Conservation (phyloP, 1,140 invertebrate species). For the Triops cancriformis region DNA sequence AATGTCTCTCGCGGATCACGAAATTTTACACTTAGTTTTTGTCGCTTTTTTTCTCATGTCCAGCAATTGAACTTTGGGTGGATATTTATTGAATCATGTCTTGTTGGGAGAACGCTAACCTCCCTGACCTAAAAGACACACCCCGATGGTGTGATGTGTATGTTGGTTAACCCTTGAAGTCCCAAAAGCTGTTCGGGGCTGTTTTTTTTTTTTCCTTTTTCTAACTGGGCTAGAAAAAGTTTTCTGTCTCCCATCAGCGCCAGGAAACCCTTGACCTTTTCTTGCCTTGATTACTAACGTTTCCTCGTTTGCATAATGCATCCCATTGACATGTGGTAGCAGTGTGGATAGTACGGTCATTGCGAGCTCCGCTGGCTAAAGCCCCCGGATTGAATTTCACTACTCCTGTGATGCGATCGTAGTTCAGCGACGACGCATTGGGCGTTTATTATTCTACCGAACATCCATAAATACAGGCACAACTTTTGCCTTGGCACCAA, state of each 20-base stretch:
- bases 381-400: neutral
- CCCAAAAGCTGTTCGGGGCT: neutral
- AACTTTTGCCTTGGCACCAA: neutral
- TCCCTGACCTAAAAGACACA: neutral
- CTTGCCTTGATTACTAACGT: conserved; percentile 10
- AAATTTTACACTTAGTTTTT: neutral
- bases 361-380: neutral
- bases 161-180: neutral
- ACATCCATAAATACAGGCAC: neutral
- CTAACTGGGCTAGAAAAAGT: neutral
- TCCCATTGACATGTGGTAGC: conserved; percentile 12
- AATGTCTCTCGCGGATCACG: neutral
- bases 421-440: neutral
- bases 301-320: neutral
- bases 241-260: neutral
- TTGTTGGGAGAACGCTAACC: neutral
- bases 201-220: neutral
- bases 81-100: neutral
- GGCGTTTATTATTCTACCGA: neutral
- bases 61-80: neutral
- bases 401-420: neutral
- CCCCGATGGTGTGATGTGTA: neutral
- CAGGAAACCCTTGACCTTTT: conserved; percentile 4
- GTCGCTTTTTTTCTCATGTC: neutral
- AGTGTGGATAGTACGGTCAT: neutral